Conservation (phyloP, 53 echinoderm and acorn worm species). For the Astropecten irregularis region DNA sequence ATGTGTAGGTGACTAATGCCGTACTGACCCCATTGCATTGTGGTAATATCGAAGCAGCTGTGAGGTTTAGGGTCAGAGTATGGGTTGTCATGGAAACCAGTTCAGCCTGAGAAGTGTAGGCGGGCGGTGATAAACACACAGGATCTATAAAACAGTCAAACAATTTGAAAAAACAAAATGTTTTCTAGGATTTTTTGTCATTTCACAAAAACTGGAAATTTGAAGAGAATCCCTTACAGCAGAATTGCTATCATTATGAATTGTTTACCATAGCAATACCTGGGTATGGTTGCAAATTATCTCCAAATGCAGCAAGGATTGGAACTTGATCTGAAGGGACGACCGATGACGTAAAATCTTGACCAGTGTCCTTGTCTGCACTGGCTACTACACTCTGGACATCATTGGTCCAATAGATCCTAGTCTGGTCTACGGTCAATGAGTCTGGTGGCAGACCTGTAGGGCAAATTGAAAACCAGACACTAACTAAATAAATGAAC, state of each 20-base stretch:
- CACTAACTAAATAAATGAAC: neutral
- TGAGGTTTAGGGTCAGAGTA: conserved; percentile 53
- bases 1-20: conserved; percentile 69
- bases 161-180: neutral
- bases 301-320: conserved; percentile 69
- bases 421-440: conserved; percentile 71
- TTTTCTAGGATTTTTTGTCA: neutral
- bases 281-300: conserved; percentile 84
- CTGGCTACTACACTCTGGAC: conserved; percentile 61
- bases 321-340: conserved; percentile 31
- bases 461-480: neutral
- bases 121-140: conserved; percentile 66
- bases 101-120: conserved; percentile 48
- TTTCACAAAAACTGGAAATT: neutral
- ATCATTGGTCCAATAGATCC: conserved; percentile 82
- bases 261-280: too few species aligned
- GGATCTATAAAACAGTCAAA: conserved; percentile 46
- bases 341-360: conserved; percentile 68
- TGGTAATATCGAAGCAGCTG: conserved; percentile 42
- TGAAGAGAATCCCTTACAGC: too few species aligned
- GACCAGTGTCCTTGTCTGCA: conserved; percentile 78
- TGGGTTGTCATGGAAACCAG: conserved; percentile 12
- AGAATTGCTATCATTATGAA: too few species aligned
- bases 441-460: conserved; percentile 66
- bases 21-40: conserved; percentile 68